Base-by-base conservation (phyloP, 2,113 vertebrate genomes). In the Rhadina sibilatrix region DNA sequence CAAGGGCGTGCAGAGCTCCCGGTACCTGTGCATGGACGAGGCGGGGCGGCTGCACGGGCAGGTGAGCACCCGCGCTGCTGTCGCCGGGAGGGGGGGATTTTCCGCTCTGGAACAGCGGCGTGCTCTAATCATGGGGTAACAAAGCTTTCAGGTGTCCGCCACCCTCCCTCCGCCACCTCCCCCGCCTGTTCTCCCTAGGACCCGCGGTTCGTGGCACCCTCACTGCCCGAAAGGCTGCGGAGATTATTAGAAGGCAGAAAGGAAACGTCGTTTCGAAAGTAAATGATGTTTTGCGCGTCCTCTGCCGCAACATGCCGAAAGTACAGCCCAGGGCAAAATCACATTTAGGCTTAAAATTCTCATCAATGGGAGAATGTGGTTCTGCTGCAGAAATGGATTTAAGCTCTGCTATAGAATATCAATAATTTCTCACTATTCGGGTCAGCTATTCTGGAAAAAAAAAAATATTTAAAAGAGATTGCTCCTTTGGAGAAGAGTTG, bases 21-120 rank as follows among this genome's bases (percentile, higher is more conserved):
- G 98, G 8, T 99, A 99, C 90, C 98, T 99, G 69, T 99, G 99
- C 94, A 99, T 99, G 98, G 98, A 98, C 25, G 97, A 89, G 7
- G 97, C 98, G 19, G 99, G 99, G 50, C 97, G 96, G 89, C 96
- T 99, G 42, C 98, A 97, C 22, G 99, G 99, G 59, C 98, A 98
- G 97, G 99, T 99, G 97, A 98, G 87, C 65, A 10, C 14, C 42
- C 21, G 44, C 66, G 22, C 42, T 8, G 59, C 53, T 46, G 22
- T 10, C 17, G 40, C 31, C 2, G 4, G 4, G 37, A 38, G 37
- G 37, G 5, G 33, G 50, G 30, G 10, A 2, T 42, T 57, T n/a
- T 38, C 52, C 50, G 4, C 31, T 9, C 69, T 33, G 49, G 4
- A 47, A 30, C 70, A 16, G 23, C 65, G 24, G 10, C 3, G 3